These are phyloP conservation scores for Stictonetta naevosa DNA, from an alignment of 2,113 vertebrate genomes.

Conservation along the genomic window DNA sequence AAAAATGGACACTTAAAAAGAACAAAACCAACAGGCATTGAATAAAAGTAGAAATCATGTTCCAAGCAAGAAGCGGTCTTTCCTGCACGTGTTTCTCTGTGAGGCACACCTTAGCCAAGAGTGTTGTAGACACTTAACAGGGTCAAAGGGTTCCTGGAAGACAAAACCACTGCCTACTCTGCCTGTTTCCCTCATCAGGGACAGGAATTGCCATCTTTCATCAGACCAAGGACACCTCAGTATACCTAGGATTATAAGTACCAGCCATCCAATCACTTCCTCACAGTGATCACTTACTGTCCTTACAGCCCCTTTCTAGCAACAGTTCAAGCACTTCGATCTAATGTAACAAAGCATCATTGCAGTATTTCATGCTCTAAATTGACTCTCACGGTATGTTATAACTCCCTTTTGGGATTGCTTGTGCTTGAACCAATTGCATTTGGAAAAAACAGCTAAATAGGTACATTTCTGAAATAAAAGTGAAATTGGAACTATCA, in stretches of 20 bases:
- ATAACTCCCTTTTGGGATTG: neutral
- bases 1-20: neutral
- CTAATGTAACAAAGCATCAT: neutral
- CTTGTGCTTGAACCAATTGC: neutral
- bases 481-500: neutral
- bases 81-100: neutral
- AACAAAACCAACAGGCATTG: neutral
- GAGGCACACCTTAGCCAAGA: neutral
- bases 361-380: neutral
- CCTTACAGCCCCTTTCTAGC: neutral
- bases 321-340: neutral
- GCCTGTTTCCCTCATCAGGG: neutral
- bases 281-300: neutral
- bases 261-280: neutral
- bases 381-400: neutral
- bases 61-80: neutral
- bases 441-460: neutral
- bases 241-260: neutral
- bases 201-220: neutral
- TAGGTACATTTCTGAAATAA: neutral
- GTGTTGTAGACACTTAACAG: neutral
- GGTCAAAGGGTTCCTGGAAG: neutral
- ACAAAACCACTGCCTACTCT: neutral
- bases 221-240: neutral
- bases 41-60: neutral